These are phyloP conservation scores for Oegoconia quadripuncta DNA, from an alignment of 2,888 invertebrate species.

Conservation along the genomic window DNA sequence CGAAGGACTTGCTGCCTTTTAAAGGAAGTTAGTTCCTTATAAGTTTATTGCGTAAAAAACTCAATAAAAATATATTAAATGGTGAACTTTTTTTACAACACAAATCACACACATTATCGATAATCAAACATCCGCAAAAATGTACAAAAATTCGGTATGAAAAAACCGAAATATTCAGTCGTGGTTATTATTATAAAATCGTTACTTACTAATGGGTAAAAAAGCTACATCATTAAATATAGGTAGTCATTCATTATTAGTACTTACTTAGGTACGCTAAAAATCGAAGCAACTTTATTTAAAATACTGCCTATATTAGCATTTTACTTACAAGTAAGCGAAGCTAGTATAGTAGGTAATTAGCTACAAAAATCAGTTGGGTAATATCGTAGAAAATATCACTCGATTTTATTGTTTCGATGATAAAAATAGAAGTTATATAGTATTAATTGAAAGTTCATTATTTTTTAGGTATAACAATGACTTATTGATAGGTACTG, in stretches of 20 bases:
- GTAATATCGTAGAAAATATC: slow-evolving; percentile 70
- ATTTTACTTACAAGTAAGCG: slow-evolving; percentile 48
- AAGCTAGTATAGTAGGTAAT: slow-evolving; percentile 43
- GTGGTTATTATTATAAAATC: slow-evolving; percentile 53
- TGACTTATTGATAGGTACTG: slow-evolving; percentile 38
- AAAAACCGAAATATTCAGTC: slow-evolving; percentile 55
- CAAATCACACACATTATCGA: slow-evolving; percentile 17
- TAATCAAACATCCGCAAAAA: slow-evolving; percentile 20
- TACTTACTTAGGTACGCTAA: slow-evolving; percentile 49
- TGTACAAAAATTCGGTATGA: slow-evolving; percentile 20
- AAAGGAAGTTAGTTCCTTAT: slow-evolving; percentile 39
- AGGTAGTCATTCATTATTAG: too few relatives aligned
- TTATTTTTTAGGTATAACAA: slow-evolving; percentile 1
- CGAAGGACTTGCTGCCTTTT: slow-evolving; percentile 46
- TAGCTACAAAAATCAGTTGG: slow-evolving; percentile 43
- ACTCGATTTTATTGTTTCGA: slow-evolving; percentile 56
- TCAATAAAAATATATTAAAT: slow-evolving; percentile 27
- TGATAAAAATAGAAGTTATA: slow-evolving; percentile 53
- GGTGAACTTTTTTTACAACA: slow-evolving; percentile 16
- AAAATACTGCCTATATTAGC: slow-evolving; percentile 60
- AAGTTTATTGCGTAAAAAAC: slow-evolving; percentile 19
- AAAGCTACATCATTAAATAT: slow-evolving; percentile 63
- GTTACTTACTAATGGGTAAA: slow-evolving; percentile 60
- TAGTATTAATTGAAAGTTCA: slow-evolving; percentile 1
- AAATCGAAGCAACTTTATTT: slow-evolving; percentile 49